Evolutionary conservation across 2,797 vertebrate genomes (phyloP), one percentile per base, ranked within the genome.

Genomic region (Alauda arvensis): DNA sequence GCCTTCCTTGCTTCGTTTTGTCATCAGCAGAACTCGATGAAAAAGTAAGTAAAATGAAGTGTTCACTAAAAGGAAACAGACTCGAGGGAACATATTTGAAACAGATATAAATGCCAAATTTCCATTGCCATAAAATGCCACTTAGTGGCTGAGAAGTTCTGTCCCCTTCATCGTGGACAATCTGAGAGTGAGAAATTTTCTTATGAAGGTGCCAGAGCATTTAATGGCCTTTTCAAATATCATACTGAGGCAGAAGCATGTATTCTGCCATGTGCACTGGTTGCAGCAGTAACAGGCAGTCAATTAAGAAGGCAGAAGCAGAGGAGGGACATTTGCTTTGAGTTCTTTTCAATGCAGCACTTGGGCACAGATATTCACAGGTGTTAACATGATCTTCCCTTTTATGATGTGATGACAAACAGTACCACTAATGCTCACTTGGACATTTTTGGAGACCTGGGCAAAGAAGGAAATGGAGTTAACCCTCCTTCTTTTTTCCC

Each of bases 21-120:
- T 89, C 85, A 52, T 81, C 70, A 69, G n/a, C 53, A 61, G 45
- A 87, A 76, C 40, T 70, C 39, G 9, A 9, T 62, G 78, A 78
- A 83, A 78, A 81, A 83, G 52, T 82, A 89, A 94, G 79, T 62
- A 67, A 85, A 82, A 91, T 52, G 72, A 60, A 83, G 51, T 48
- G 55, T 82, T 91, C 7, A 29, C 39, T 87, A 83, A 88, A 88
- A 87, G 49, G 76, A 92, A 92, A 92, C 72, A 84, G 78, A 67
- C 85, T 88, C 15, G 55, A 76, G 81, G 67, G 75, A 92, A 70
- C 31, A 39, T 63, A 79, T 24, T 87, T 85, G 66, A 87, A 87
- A 70, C 26, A 74, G 81, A 65, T 76, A 81, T 26, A 84, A 93
- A 90, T 76, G 84, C 75, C 78, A 92, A 56, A 83, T 88, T 93